These are phyloP conservation scores for Bagarius yarrelli DNA, from an alignment of 2,113 vertebrate species.

Conservation along the genomic window DNA sequence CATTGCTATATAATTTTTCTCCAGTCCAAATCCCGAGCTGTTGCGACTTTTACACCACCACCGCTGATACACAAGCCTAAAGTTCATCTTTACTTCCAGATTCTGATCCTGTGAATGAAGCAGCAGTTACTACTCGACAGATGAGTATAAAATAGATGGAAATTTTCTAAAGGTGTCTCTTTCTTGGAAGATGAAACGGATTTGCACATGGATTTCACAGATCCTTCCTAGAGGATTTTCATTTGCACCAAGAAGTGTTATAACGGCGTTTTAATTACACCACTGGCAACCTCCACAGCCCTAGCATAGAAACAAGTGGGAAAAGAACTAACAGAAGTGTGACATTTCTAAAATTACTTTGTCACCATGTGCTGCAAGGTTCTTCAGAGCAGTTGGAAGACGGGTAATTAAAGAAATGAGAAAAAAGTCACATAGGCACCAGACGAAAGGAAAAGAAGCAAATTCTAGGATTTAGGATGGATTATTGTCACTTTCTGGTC, in stretches of 20 bases:
- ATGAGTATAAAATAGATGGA: neutral
- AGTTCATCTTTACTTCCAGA: neutral
- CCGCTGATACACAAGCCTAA: neutral
- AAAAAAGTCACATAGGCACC: neutral
- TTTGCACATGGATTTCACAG: slow-evolving; percentile 37
- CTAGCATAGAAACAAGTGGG: slow-evolving; percentile 8
- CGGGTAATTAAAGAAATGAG: neutral
- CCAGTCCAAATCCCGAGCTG: slow-evolving; percentile 9
- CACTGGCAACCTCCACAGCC: slow-evolving; percentile 12
- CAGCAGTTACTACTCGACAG: neutral
- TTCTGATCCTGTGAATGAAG: neutral
- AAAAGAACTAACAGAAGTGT: slow-evolving; percentile 14
- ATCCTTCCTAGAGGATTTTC: slow-evolving; percentile 30
- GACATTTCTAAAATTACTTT: slow-evolving; percentile 1
- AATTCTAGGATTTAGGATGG: neutral
- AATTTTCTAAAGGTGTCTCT: slow-evolving; percentile 40
- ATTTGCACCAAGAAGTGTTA: slow-evolving; percentile 16
- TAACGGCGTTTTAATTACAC: slow-evolving; percentile 38
- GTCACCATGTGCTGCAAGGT: neutral
- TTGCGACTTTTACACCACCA: neutral
- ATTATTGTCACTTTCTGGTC: neutral
- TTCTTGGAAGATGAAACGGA: slow-evolving; percentile 35
- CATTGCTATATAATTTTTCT: too few relatives aligned
- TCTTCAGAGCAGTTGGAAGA: neutral
- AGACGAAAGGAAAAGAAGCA: neutral